Percentiles rank a stretch among this genome's conserved stretches.
Evolutionary conservation across 2,113 vertebrate species (phyloP).

Genomic region (Eublepharis macularius): DNA sequence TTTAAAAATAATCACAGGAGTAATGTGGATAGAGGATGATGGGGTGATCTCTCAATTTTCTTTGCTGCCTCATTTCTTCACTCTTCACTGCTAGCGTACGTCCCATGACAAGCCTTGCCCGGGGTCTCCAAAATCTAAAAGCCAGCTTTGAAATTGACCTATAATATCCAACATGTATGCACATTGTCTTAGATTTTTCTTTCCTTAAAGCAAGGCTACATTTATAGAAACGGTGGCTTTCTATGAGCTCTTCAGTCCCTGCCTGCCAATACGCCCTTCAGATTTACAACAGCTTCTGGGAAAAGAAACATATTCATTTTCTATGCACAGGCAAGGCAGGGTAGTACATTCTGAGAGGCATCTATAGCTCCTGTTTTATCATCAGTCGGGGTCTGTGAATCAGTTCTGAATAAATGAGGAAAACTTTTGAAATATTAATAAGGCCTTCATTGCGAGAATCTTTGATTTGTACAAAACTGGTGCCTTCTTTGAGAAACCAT

Average conservation of each 20-base stretch:
- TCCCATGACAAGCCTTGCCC: too few relatives aligned
- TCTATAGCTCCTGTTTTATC: slow-evolving; percentile 14
- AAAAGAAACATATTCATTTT: slow-evolving; percentile 2
- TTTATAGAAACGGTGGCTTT: not conserved
- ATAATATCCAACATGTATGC: not conserved
- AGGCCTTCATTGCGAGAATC: slow-evolving; percentile 1
- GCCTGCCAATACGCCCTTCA: not conserved
- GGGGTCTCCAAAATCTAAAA: not conserved
- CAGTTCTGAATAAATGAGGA: slow-evolving; percentile 42
- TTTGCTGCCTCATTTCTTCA: too few relatives aligned
- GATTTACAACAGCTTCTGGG: slow-evolving; percentile 17
- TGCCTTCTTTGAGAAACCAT: slow-evolving; percentile 16
- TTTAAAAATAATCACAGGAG: too few relatives aligned
- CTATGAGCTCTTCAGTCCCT: not conserved
- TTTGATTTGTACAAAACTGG: slow-evolving; percentile 46
- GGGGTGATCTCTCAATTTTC: too few relatives aligned
- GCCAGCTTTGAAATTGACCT: not conserved
- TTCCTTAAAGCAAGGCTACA: not conserved
- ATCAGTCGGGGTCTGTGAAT: slow-evolving; percentile 22
- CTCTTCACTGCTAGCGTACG: not conserved
- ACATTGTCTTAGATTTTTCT: not conserved
- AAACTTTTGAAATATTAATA: slow-evolving; percentile 55
- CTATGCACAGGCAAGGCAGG: not conserved
- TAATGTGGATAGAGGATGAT: too few relatives aligned
- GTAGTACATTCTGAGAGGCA: slow-evolving; percentile 2